Evolutionary conservation across 1,140 invertebrate species (phyloP).

Genomic region (Drosophila persimilis): DNA sequence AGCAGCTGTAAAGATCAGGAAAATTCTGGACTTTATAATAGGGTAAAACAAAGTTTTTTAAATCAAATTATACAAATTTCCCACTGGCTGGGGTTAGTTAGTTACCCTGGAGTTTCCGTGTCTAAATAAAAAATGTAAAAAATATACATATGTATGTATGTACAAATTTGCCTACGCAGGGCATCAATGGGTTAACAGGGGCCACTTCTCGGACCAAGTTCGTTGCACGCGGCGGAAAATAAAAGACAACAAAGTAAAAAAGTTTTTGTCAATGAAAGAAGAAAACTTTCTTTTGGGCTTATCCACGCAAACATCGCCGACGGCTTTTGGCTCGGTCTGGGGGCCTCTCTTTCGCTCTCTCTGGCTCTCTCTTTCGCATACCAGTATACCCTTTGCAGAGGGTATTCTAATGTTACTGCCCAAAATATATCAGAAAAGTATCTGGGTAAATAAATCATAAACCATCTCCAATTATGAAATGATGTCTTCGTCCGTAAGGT

Average conservation of each 20-base stretch:
- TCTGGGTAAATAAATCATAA: too few species aligned
- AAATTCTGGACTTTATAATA: too few species aligned
- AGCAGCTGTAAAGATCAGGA: too few species aligned
- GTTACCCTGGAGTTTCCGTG: too few species aligned
- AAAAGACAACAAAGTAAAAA: conserved; percentile 48
- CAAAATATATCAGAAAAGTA: too few species aligned
- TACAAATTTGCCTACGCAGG: neutral
- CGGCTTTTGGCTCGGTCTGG: conserved; percentile 17
- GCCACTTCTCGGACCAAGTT: conserved; percentile 57
- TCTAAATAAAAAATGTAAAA: neutral
- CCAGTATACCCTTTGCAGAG: too few species aligned
- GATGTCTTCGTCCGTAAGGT: too few species aligned
- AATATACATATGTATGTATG: too few species aligned
- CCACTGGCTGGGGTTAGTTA: too few species aligned
- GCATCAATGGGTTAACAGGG: conserved; percentile 40
- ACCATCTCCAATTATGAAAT: too few species aligned
- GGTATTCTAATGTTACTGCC: neutral
- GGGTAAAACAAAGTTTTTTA: too few species aligned
- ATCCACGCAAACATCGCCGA: conserved; percentile 66
- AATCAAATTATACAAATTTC: too few species aligned
- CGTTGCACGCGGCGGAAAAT: conserved; percentile 55
- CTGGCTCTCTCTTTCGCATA: conserved; percentile 35
- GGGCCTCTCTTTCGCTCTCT: conserved; percentile 19
- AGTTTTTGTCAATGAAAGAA: conserved; percentile 73
- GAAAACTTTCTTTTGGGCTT: conserved; percentile 76